Conservation (phyloP, 2,797 vertebrate species). For the Myotis myotis region DNA sequence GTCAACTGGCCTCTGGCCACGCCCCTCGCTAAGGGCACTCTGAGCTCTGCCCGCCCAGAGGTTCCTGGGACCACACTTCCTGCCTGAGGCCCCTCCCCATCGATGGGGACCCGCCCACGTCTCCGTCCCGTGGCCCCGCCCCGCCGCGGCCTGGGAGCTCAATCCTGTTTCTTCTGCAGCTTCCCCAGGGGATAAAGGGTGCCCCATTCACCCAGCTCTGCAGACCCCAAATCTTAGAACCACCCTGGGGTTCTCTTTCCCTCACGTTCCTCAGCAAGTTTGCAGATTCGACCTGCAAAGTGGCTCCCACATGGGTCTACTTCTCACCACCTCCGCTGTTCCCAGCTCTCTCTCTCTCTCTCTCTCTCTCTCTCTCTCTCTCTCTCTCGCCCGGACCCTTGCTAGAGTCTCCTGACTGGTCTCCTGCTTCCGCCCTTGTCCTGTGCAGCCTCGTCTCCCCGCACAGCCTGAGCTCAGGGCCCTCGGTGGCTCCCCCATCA, state of each 20-base stretch:
- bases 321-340: not conserved
- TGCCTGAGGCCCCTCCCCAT: not conserved
- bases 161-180: not conserved
- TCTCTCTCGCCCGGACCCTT: not conserved
- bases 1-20: not conserved
- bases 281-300: not conserved
- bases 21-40: not conserved
- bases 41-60: not conserved
- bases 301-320: accelerated
- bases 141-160: not conserved
- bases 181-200: not conserved
- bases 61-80: not conserved
- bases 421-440: not conserved
- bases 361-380: too few species aligned
- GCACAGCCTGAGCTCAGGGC: not conserved
- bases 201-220: accelerated
- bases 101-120: not conserved
- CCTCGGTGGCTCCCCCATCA: not conserved
- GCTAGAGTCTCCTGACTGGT: not conserved
- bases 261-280: not conserved
- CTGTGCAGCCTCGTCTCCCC: not conserved
- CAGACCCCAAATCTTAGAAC: not conserved
- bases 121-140: not conserved
- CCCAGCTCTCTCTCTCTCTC: not conserved
- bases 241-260: not conserved